Base-by-base conservation (phyloP, 2,113 vertebrate species). In the Corythaixoides concolor region DNA sequence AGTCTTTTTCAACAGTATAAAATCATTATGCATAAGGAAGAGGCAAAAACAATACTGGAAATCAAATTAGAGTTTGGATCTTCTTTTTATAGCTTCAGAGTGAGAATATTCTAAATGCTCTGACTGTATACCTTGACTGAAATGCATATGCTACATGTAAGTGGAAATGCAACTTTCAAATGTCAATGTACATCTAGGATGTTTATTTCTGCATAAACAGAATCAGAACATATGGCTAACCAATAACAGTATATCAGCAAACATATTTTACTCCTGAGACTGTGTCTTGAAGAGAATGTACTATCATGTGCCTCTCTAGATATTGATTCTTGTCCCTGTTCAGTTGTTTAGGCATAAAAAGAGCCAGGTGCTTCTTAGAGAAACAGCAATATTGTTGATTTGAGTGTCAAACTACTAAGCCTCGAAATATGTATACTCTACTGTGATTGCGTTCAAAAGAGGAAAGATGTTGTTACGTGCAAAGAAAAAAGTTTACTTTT, bases 131-230 rank as follows among this genome's bases (percentile, higher is more conserved):
- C 26, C 33, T 49, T 76, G 24, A 60, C 49, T 49, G 55, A 80
- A 88, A 80, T n/a, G 22, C 39, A 62, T 85, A 76, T 73, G 67
- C 22, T 90, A 69, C 32, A 32, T 16, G 13, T 69, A 80, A 95
- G 68, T 85, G 26, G 50, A 77, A 93, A 88, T 43, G 20, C 7
- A 85, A 32, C 53, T 93, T 94, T 63, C 69, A 93, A 88, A 83
- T 93, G 79, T 90, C 86, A 90, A 0, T 56, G 72, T 45, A 66
- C 72, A 94, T 66, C 63, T 9, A 3, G 53, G 70, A 47, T 62
- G 59, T 79, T 93, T 94, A 83, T 88, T 97, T 90, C 63, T 88
- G 45, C 45, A 80, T 45, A 88, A 96, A 74, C 86, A 88, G 78
- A 73, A 80, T 18, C n/a, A 79, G 70, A 95, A 88, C 94, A 92